These are phyloP conservation scores for Drosophila santomea DNA, from an alignment of 1,140 invertebrate genomes.

Conservation along the genomic window DNA sequence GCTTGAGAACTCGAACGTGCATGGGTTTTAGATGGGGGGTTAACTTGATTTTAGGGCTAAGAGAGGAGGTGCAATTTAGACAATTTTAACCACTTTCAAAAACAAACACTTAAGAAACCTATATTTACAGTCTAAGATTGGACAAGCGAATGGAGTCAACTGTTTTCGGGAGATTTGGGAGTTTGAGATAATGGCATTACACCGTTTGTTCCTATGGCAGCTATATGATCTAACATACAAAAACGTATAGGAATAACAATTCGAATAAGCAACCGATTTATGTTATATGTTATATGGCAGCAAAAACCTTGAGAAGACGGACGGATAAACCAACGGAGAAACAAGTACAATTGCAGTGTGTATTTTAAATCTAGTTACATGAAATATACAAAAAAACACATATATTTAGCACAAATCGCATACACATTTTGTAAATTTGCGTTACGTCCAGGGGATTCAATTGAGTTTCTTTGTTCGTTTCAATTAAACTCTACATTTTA, in stretches of 20 bases:
- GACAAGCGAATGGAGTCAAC: constrained; percentile 10
- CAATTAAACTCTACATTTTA: not conserved
- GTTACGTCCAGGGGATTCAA: constrained; percentile 4
- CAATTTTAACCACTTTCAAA: too few species aligned
- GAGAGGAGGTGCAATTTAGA: not conserved
- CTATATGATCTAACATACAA: constrained; percentile 15
- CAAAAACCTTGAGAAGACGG: constrained; percentile 21
- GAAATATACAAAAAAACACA: constrained; percentile 25
- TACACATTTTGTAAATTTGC: constrained; percentile 12
- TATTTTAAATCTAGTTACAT: not conserved
- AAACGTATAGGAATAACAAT: constrained; percentile 33
- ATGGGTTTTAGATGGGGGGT: not conserved
- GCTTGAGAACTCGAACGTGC: constrained; percentile 35
- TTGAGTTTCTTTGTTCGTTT: constrained; percentile 4
- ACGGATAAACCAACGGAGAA: not conserved
- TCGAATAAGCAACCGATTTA: constrained; percentile 6
- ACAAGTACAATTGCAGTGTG: constrained; percentile 16
- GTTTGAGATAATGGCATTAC: constrained; percentile 19
- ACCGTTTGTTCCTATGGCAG: constrained; percentile 38
- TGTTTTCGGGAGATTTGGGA: constrained; percentile 16
- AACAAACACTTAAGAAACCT: constrained; percentile 11
- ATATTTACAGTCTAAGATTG: constrained; percentile 14
- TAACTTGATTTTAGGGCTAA: not conserved
- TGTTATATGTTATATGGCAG: constrained; percentile 19
- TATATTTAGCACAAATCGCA: constrained; percentile 20